Evolutionary conservation across 2,888 invertebrate genomes (phyloP).

Genomic region (Mechanitis mazaeus): DNA sequence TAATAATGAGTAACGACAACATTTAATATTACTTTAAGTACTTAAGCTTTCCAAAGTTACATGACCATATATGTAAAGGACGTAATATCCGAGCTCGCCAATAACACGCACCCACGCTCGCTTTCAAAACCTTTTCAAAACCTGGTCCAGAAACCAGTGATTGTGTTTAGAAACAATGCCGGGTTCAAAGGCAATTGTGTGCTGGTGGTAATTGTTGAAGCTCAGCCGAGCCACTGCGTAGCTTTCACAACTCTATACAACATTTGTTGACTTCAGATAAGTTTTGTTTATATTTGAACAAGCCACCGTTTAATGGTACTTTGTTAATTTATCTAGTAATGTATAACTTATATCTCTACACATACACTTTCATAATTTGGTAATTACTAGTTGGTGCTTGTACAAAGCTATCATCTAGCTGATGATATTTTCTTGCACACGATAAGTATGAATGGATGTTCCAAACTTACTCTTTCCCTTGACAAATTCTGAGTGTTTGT

Average conservation of each 20-base stretch:
- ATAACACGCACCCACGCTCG: constrained; percentile 29
- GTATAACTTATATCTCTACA: background rate
- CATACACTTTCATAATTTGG: no score
- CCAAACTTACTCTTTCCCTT: constrained; percentile 86
- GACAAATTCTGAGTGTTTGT: constrained; percentile 81
- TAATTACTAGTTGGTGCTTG: no score
- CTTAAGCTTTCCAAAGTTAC: background rate
- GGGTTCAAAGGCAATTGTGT: constrained; percentile 13
- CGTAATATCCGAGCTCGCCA: constrained; percentile 34
- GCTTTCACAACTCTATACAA: constrained; percentile 57
- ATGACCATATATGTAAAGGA: constrained; percentile 4
- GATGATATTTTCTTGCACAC: no score
- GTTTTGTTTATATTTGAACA: constrained; percentile 58
- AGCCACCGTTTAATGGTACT: constrained; percentile 44
- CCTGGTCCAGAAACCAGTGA: constrained; percentile 1
- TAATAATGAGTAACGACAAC: no score
- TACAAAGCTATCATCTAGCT: no score
- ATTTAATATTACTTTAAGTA: background rate
- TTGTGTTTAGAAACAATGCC: constrained; percentile 18
- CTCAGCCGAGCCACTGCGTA: constrained; percentile 8
- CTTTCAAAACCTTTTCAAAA: constrained; percentile 10
- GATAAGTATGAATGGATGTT: constrained; percentile 10
- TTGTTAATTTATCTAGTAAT: constrained; percentile 2
- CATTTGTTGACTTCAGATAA: constrained; percentile 59
- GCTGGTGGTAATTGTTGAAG: constrained; percentile 6